These are phyloP conservation scores for Sebastes hubbsi DNA, from an alignment of 2,797 vertebrate genomes.

Conservation along the genomic window DNA sequence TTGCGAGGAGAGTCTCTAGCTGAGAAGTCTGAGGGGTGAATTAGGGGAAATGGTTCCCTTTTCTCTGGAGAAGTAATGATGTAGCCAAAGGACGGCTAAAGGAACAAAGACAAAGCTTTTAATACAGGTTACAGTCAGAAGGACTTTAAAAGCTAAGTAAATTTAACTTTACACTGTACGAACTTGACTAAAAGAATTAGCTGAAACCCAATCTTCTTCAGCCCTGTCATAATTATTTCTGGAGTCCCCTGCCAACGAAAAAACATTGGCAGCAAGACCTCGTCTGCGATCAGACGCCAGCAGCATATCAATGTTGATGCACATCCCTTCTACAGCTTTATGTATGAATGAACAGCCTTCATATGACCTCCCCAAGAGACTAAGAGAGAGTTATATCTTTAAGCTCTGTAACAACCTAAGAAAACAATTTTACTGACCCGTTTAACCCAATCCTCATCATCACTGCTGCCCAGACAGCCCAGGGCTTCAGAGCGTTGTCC, in stretches of 20 bases:
- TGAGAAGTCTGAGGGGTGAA: constrained; percentile 83
- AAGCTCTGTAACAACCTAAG: not conserved
- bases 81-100: constrained; percentile 97
- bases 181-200: not conserved
- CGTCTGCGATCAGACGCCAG: not conserved
- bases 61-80: constrained; percentile 94
- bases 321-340: not conserved
- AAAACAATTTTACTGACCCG: constrained; percentile 81
- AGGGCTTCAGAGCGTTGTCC: constrained; percentile 94
- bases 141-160: not conserved
- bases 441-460: constrained; percentile 82
- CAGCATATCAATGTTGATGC: not conserved
- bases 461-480: constrained; percentile 87
- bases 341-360: not conserved
- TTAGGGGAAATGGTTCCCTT: constrained; percentile 89
- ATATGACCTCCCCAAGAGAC: not conserved
- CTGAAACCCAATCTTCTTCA: not conserved
- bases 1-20: constrained; percentile 59
- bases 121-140: not conserved
- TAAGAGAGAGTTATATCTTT: not conserved
- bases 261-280: not conserved
- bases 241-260: not conserved
- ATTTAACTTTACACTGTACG: not conserved
- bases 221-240: not conserved
- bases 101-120: constrained; percentile 9